Base-by-base conservation (phyloP, 2,888 invertebrate genomes). In the Perizoma flavofasciatum region DNA sequence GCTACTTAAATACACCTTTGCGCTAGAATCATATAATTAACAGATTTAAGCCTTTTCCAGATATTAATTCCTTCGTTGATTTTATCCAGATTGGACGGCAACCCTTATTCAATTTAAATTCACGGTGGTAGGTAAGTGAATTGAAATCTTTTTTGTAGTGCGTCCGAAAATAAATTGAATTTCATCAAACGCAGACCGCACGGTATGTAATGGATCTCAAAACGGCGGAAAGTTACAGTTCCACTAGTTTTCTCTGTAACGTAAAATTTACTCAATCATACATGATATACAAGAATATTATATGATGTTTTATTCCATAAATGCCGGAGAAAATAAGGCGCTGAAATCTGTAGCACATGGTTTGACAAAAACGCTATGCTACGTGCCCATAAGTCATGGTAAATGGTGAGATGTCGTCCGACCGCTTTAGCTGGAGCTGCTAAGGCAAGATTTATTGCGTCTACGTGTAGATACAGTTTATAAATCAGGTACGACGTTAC, bases 401-500 rank as follows among this genome's bases (percentile, higher is more conserved):
- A 77, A 75, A 75, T 75, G 76, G 74, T 66, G 71, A 73, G 73
- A 73, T 73, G 79, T 78, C 79, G 66, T 61, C 70, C 72, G 73
- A 75, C 79, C 77, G 82, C 81, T 82, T 80, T 74, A 74, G 74
- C 70, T 70, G 62, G 74, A 74, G 73, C 81, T 75, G 72, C 75
- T 79, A 74, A 81, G 70, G 68, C 77, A 68, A 75, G 81, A 84
- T 84, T 84, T 83, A 84, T 83, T 60, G 75, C 69, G 65, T 66
- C 70, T 74, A 80, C 83, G 83, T 82, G 83, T 67, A 76, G 72
- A 77, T 70, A 76, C 74, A 76, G 74, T 79, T 77, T 71, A 80
- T 81, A 82, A 79, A 79, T 80, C 74, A 69, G 57, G 64, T 56
- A 53, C 58, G 56, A 54, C 50, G 61, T 54, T 66, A 52, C 61